phyloP scores from a whole-genome alignment of 2,888 invertebrate genomes.

The Eucera pruinosa region DNA sequence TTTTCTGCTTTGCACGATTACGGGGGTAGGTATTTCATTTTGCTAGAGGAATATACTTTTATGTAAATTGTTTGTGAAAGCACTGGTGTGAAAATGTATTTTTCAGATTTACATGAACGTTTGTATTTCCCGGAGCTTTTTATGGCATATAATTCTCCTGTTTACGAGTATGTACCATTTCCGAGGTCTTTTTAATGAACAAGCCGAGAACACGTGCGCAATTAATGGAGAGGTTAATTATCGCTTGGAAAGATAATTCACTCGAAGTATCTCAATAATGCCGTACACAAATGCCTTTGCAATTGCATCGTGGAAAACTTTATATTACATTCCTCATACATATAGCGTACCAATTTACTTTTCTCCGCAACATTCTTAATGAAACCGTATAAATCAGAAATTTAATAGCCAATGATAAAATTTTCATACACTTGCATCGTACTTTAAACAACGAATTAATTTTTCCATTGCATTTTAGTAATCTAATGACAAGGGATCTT shows the following conservation, averaged over 20 bases:
- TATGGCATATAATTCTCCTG: conserved; percentile 2
- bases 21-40: background rate
- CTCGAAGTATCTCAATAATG: background rate
- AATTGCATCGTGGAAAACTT: background rate
- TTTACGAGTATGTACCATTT: background rate
- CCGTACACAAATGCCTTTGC: background rate
- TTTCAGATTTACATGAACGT: background rate
- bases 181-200: background rate
- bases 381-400: no score
- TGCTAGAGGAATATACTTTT: background rate
- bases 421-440: no score
- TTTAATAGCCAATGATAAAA: no score
- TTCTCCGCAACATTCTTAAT: background rate
- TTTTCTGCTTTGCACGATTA: background rate
- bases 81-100: background rate
- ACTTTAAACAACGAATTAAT: no score
- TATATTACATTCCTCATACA: background rate
- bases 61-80: background rate
- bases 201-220: background rate
- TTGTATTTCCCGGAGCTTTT: background rate
- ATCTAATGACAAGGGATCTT: no score
- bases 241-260: background rate
- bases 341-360: background rate
- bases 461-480: no score
- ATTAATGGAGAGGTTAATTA: conserved; percentile 10